Base-by-base conservation (phyloP, 1,140 invertebrate species). In the Drosophila pseudoananassae region DNA sequence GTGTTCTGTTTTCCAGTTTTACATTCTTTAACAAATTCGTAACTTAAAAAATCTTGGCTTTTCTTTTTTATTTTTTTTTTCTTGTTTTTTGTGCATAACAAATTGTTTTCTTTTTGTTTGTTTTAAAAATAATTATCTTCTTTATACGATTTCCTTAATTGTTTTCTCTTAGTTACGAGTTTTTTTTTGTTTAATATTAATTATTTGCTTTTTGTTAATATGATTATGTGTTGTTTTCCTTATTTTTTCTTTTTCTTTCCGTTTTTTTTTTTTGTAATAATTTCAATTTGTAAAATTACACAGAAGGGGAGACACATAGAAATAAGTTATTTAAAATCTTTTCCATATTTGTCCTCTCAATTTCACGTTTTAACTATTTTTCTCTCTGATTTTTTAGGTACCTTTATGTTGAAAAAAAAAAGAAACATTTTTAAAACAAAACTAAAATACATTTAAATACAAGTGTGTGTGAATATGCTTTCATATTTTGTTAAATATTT, bases 1-100 rank as follows among this genome's bases (percentile, higher is more conserved):
- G 49, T 55, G 63, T 72, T 73, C 50, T 36, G 54, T 47, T 56
- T 47, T 36, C 15, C 27, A 20, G 56, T 64, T 61, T 53, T 61
- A 50, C 43, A 65, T 65, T 31, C 45, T 51, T 74, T 73, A 73
- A 76, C 54, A 76, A 76, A 76, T 68, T 69, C 49, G 56, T 59
- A 73, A 64, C 58, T 49, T 46, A 72, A 70, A 54, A 74, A 56
- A 50, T 27, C 10, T 74, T 64, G 64, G 55, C 56, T 69, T 38
- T 75, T 61, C 51, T 50, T 23, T 38, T 7, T 27, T 27, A 1
- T 27, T 7, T 5, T 27, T 5, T 5, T 27, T 27, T 27, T 27
- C 20, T 20, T 3, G 15, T 57, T 36, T 17, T 65, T 79, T 74
- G 71, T 75, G 72, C 69, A 57, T 75, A 68, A 76, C 73, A 76